Percentiles rank a stretch among this genome's conserved stretches.
Conservation (phyloP, 2,888 invertebrate genomes). For the Chrysomela aeneicollis region DNA sequence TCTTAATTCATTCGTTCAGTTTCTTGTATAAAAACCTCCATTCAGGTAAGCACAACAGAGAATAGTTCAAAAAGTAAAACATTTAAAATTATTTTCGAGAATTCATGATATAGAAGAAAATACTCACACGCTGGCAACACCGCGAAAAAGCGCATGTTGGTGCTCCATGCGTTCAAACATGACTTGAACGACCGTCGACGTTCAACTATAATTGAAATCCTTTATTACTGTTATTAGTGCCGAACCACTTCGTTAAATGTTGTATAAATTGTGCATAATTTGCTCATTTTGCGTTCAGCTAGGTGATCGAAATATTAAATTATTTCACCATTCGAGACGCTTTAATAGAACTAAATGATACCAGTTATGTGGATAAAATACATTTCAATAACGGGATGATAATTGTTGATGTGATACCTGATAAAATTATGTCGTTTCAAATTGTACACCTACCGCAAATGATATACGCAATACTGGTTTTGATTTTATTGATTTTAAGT, state of each 20-base stretch:
- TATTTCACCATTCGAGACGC: constrained; percentile 28
- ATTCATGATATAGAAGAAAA: not conserved
- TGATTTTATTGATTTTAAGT: not conserved
- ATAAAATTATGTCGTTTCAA: constrained; percentile 12
- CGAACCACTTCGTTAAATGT: constrained; percentile 41
- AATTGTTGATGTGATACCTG: constrained; percentile 19
- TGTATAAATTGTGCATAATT: constrained; percentile 41
- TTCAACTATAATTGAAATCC: constrained; percentile 40
- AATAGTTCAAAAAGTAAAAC: too few relatives aligned
- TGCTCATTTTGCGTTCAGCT: constrained; percentile 32
- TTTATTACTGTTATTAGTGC: constrained; percentile 43
- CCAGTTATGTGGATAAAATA: constrained; percentile 21
- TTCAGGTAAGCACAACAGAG: too few relatives aligned
- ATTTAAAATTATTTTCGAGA: not conserved
- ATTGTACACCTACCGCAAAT: constrained; percentile 18
- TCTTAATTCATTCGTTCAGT: too few relatives aligned
- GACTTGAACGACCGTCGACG: constrained; percentile 24
- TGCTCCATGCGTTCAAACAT: constrained; percentile 5
- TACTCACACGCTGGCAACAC: not conserved
- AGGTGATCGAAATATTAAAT: constrained; percentile 34
- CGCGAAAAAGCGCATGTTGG: constrained; percentile 42
- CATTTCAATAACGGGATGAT: constrained; percentile 16
- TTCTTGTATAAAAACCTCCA: too few relatives aligned
- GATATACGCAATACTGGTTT: not conserved
- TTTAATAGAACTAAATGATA: constrained; percentile 30